Percentiles rank a stretch among this genome's conserved stretches.
Evolutionary conservation across 1,140 invertebrate species (phyloP).

Genomic region (Neodiprion pinetum): DNA sequence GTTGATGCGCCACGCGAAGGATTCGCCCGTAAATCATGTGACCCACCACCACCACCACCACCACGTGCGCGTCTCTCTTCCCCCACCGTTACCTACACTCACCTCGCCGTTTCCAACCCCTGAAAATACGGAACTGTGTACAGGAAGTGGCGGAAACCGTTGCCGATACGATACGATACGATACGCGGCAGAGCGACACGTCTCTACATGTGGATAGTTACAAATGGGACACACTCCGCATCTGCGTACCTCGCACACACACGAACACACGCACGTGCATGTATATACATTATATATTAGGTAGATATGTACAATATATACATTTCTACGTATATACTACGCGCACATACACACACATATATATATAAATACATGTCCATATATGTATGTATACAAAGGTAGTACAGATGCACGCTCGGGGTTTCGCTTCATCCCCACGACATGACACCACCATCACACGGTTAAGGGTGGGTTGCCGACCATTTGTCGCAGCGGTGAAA

Average conservation of each 20-base stretch:
- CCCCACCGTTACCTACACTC: background rate
- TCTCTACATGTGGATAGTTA: too few relatives aligned
- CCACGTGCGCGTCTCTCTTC: constrained; percentile 7
- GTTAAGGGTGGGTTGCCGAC: background rate
- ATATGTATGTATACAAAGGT: background rate
- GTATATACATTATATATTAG: background rate
- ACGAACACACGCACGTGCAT: background rate
- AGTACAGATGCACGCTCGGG: too few relatives aligned
- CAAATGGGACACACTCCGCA: too few relatives aligned
- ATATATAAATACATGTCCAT: too few relatives aligned
- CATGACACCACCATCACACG: background rate
- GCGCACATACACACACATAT: too few relatives aligned
- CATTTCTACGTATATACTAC: background rate
- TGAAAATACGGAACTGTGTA: constrained; percentile 21
- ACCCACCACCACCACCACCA: constrained; percentile 1
- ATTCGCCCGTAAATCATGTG: constrained; percentile 35
- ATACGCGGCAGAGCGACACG: background rate
- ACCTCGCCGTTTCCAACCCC: background rate
- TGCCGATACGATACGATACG: background rate
- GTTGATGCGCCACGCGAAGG: constrained; percentile 31
- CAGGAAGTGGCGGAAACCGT: too few relatives aligned
- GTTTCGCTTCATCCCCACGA: background rate
- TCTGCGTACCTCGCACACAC: background rate
- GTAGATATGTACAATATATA: background rate
- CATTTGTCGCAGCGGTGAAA: constrained; percentile 1